Conservation (phyloP, 2,797 vertebrate genomes). For the Aldrovandia affinis region DNA sequence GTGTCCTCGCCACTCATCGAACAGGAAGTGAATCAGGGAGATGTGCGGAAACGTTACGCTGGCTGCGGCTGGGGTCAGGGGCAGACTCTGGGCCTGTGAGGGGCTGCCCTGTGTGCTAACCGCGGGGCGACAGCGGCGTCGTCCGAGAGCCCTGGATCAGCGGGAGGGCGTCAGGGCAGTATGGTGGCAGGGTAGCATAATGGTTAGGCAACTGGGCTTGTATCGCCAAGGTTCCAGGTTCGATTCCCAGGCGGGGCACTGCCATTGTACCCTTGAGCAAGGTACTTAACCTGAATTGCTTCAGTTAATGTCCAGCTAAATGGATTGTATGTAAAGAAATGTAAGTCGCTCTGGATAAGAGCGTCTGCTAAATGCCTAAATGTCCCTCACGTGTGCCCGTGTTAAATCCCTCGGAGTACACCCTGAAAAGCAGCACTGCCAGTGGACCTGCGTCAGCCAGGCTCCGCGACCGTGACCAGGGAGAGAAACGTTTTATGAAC, state of each 20-base stretch:
- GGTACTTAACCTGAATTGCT: too few relatives aligned
- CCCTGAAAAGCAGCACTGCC: neutral
- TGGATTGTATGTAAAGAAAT: too few relatives aligned
- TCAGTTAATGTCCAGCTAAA: too few relatives aligned
- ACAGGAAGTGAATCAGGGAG: constrained; percentile 10
- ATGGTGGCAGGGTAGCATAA: too few relatives aligned
- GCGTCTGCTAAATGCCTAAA: too few relatives aligned
- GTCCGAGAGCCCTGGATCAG: too few relatives aligned
- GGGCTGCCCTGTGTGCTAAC: neutral
- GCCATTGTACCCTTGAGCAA: too few relatives aligned
- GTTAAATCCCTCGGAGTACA: neutral
- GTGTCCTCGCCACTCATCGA: neutral
- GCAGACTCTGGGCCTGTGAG: neutral
- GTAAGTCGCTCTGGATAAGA: too few relatives aligned
- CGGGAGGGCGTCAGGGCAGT: neutral
- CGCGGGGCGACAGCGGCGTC: too few relatives aligned
- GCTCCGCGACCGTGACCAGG: neutral
- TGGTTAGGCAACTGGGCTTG: too few relatives aligned
- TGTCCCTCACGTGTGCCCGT: neutral
- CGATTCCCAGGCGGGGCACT: too few relatives aligned
- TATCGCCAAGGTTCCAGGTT: too few relatives aligned
- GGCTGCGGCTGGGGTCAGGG: neutral
- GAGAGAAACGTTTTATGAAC: neutral
- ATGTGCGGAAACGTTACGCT: neutral
- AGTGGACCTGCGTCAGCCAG: neutral